A percentile compares a stretch with the other conserved stretches of the same genome.
Conservation (phyloP, 2,888 invertebrate genomes). For the Drosophila meridionalis region DNA sequence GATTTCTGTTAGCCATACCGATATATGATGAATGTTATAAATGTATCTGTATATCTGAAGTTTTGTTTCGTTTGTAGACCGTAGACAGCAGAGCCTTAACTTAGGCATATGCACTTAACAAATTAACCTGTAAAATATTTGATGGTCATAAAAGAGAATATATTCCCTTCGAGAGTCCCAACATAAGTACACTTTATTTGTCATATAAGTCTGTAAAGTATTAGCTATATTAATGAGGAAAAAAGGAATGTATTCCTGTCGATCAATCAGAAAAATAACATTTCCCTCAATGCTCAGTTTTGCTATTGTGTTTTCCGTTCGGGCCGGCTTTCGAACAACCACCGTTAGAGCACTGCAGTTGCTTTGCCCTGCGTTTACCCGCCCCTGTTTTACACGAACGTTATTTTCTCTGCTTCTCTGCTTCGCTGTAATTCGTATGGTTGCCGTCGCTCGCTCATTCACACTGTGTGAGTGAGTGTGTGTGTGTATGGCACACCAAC, state of each 20-base stretch:
- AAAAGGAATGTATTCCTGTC: not conserved
- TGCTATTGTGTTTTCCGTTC: constrained; percentile 34
- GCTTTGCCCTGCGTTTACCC: constrained; percentile 3
- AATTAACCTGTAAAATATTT: not conserved
- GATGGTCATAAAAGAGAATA: too few species aligned
- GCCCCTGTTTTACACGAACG: constrained; percentile 24
- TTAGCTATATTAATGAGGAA: not conserved
- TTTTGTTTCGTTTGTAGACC: not conserved
- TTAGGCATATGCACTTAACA: not conserved
- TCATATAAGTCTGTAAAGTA: too few species aligned
- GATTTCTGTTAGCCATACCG: not conserved
- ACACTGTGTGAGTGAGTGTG: constrained; percentile 35
- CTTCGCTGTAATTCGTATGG: constrained; percentile 37
- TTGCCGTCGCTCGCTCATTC: constrained; percentile 41
- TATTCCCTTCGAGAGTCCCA: too few species aligned
- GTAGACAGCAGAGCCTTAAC: not conserved
- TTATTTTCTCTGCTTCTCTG: constrained; percentile 41
- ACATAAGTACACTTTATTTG: too few species aligned
- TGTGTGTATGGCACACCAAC: constrained; percentile 44
- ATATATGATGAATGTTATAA: not conserved
- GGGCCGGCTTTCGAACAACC: constrained; percentile 74
- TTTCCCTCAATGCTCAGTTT: constrained; percentile 26
- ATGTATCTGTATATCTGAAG: not conserved
- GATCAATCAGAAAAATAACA: constrained; percentile 6
- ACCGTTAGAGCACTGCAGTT: constrained; percentile 50